phyloP scores from a whole-genome alignment of 1,140 invertebrate species.

The Drosophila guanche region DNA sequence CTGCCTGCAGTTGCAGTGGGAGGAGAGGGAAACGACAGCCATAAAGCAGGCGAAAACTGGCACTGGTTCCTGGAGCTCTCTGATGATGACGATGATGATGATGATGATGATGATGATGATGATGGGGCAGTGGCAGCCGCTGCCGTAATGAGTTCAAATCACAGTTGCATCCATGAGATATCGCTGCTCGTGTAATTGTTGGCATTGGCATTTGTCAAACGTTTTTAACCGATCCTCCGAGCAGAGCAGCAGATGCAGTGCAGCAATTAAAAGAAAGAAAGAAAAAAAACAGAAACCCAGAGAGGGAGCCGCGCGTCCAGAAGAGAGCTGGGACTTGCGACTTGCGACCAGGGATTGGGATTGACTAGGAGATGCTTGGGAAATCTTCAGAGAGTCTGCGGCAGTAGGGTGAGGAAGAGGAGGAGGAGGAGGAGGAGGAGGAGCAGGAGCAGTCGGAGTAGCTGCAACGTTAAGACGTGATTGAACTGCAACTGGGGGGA shows the following conservation, averaged over 20 bases:
- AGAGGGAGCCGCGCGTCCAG: slow-evolving; percentile 18
- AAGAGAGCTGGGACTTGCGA: slow-evolving; percentile 29
- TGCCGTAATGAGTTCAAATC: slow-evolving; percentile 72
- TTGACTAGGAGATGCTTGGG: slow-evolving; percentile 34
- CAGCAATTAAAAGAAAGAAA: slow-evolving; percentile 70
- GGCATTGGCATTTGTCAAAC: slow-evolving; percentile 79
- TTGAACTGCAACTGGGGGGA: slow-evolving; percentile 72
- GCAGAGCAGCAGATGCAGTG: not conserved
- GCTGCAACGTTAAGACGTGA: slow-evolving; percentile 48
- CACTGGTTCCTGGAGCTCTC: slow-evolving; percentile 32
- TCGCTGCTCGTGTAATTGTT: slow-evolving; percentile 74
- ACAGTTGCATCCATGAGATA: slow-evolving; percentile 53
- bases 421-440: too few species aligned
- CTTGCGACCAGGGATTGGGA: slow-evolving; percentile 43
- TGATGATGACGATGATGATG: slow-evolving; percentile 27
- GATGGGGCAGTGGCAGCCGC: slow-evolving; percentile 31
- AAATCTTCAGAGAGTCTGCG: slow-evolving; percentile 20
- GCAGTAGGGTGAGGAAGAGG: too few species aligned
- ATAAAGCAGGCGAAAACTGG: not conserved
- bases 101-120: slow-evolving; percentile 35
- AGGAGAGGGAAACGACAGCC: not conserved
- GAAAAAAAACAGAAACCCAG: slow-evolving; percentile 12
- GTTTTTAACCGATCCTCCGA: slow-evolving; percentile 43
- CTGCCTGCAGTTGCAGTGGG: not conserved
- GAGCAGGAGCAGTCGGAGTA: slow-evolving; percentile 32